Evolutionary conservation across 2,888 invertebrate genomes (phyloP).

Genomic region (Volucella zonaria): DNA sequence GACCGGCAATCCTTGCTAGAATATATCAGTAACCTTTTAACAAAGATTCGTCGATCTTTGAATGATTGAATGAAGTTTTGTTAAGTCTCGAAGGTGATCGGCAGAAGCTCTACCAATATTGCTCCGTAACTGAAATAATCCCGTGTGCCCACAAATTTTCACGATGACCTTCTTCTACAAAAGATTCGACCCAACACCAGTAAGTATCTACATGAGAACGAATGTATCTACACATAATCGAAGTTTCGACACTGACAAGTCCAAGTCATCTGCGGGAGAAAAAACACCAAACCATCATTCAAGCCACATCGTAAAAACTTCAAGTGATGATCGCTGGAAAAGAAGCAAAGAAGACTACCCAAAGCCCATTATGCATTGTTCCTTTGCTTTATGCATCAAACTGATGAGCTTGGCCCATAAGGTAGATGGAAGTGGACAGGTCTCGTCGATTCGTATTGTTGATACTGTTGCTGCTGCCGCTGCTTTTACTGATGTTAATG

Average conservation of each 20-base stretch:
- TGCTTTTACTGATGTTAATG: slow-evolving; percentile 20
- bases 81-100: too few species aligned
- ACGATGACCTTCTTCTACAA: too few species aligned
- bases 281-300: slow-evolving; percentile 13
- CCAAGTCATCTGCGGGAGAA: neutral
- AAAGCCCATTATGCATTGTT: slow-evolving; percentile 62
- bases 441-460: slow-evolving; percentile 71
- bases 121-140: too few species aligned
- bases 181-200: too few species aligned
- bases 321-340: slow-evolving; percentile 51
- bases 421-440: slow-evolving; percentile 69
- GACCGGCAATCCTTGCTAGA: too few species aligned
- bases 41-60: too few species aligned
- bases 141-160: too few species aligned
- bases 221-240: too few species aligned
- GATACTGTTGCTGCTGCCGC: slow-evolving; percentile 66
- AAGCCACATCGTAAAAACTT: slow-evolving; percentile 50
- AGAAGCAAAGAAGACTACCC: slow-evolving; percentile 38
- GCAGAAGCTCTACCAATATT: too few species aligned
- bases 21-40: too few species aligned
- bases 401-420: slow-evolving; percentile 64
- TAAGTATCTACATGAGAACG: too few species aligned
- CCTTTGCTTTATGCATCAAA: slow-evolving; percentile 61
- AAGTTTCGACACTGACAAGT: neutral
- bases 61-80: too few species aligned